Conservation (phyloP, 2,888 invertebrate genomes). For the Poecilus cupreus region DNA sequence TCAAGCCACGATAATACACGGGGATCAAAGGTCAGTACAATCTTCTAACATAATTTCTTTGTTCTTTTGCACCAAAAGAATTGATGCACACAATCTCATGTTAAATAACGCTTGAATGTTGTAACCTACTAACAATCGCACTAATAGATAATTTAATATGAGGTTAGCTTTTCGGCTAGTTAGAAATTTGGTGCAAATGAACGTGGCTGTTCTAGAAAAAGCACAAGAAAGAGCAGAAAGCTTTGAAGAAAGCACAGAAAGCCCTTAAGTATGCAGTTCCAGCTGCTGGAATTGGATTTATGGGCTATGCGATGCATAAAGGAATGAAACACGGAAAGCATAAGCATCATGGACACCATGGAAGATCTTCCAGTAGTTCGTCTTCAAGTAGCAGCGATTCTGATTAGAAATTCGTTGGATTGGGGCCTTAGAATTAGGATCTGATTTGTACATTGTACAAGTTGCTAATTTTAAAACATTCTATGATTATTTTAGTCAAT, state of each 20-base stretch:
- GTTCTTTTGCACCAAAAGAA: slow-evolving; percentile 47
- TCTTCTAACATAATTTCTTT: not conserved
- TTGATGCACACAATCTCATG: slow-evolving; percentile 1
- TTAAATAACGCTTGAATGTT: slow-evolving; percentile 4
- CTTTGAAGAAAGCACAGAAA: slow-evolving; percentile 67
- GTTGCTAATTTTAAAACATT: not conserved
- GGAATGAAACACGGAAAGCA: slow-evolving; percentile 67
- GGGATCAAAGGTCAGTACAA: slow-evolving; percentile 17
- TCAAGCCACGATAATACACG: slow-evolving; percentile 18
- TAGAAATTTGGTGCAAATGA: slow-evolving; percentile 48
- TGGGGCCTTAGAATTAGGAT: not conserved
- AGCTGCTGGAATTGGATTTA: slow-evolving; percentile 73
- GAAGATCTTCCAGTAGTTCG: slow-evolving; percentile 60
- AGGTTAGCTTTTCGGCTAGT: not conserved
- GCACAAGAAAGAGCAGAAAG: slow-evolving; percentile 56
- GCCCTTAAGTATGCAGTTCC: slow-evolving; percentile 72
- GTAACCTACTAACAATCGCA: slow-evolving; percentile 44
- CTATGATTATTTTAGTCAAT: too few species aligned
- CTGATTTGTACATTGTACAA: too few species aligned
- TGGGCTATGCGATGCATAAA: slow-evolving; percentile 76
- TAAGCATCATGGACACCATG: slow-evolving; percentile 28
- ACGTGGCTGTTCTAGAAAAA: slow-evolving; percentile 50
- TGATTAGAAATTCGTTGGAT: not conserved
- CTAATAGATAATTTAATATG: slow-evolving; percentile 7
- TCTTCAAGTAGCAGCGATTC: slow-evolving; percentile 61